These are phyloP conservation scores for Electrona antarctica DNA, from an alignment of 2,113 vertebrate species.

Conservation along the genomic window DNA sequence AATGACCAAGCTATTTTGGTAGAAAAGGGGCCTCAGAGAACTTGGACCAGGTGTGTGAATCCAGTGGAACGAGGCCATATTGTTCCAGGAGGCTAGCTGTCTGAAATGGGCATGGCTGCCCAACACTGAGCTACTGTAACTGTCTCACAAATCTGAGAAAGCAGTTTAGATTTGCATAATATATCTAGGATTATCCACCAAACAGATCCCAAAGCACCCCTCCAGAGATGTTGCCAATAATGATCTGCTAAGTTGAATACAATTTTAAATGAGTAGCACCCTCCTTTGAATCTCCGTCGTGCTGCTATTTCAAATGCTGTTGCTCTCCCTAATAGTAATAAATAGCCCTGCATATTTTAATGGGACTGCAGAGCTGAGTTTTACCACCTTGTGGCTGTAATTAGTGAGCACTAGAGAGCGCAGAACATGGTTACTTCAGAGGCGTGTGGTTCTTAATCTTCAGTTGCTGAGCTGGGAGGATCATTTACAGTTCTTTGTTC, in stretches of 20 bases:
- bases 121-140: constrained; percentile 12
- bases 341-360: constrained; percentile 63
- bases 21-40: no score
- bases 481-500: constrained; percentile 32
- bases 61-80: not conserved
- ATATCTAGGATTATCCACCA: constrained; percentile 59
- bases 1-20: not conserved
- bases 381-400: constrained; percentile 61
- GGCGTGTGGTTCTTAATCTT: constrained; percentile 22
- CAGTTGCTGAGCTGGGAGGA: constrained; percentile 26
- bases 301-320: constrained; percentile 48
- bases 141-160: constrained; percentile 37
- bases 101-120: constrained; percentile 1
- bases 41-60: not conserved
- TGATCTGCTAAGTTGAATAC: constrained; percentile 39
- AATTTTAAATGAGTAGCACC: constrained; percentile 44
- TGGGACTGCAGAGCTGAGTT: constrained; percentile 33
- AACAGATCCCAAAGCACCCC: constrained; percentile 45
- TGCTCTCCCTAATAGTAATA: constrained; percentile 53
- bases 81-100: constrained; percentile 7
- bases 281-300: constrained; percentile 46
- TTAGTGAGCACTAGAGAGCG: constrained; percentile 57
- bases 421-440: constrained; percentile 43
- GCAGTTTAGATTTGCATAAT: constrained; percentile 51
- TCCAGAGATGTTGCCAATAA: constrained; percentile 41